Evolutionary conservation across 2,797 vertebrate species (phyloP).

Genomic region (Helarctos malayanus): DNA sequence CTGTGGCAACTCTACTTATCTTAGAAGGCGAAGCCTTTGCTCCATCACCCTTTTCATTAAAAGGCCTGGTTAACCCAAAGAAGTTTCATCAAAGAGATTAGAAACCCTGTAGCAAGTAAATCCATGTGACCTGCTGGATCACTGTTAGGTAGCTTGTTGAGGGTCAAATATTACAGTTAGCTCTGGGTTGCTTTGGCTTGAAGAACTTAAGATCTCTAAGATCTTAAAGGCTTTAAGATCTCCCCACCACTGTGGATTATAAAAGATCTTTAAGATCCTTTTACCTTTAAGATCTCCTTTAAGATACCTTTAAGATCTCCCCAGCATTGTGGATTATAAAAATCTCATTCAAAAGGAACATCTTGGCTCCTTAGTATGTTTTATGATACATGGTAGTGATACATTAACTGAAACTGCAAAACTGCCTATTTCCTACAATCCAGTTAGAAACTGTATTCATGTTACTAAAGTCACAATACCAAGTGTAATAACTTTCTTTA

Average conservation of each 20-base stretch:
- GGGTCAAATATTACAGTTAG: constrained; percentile 51
- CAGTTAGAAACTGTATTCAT: constrained; percentile 47
- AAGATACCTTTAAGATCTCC: constrained; percentile 15
- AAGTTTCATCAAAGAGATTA: constrained; percentile 27
- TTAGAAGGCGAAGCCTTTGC: constrained; percentile 15
- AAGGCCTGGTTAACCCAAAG: constrained; percentile 29
- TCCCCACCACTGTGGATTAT: too few relatives aligned
- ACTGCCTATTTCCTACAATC: constrained; percentile 32
- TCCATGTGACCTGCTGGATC: background rate
- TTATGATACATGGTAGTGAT: constrained; percentile 15
- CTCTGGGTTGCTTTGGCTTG: constrained; percentile 15
- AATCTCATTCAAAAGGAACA: constrained; percentile 56
- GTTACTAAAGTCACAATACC: background rate
- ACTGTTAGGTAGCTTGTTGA: background rate
- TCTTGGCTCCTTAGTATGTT: constrained; percentile 37
- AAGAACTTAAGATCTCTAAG: background rate
- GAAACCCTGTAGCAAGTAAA: constrained; percentile 60
- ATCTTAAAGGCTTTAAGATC: too few relatives aligned
- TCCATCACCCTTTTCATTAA: constrained; percentile 30
- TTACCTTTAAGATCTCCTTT: background rate
- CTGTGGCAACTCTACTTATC: background rate
- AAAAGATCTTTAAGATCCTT: too few relatives aligned
- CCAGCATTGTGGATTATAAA: constrained; percentile 40
- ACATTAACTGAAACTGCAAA: constrained; percentile 49
- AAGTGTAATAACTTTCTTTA: constrained; percentile 29